Evolutionary conservation across 2,113 vertebrate species (phyloP), one percentile per base, ranked within the genome.

Genomic region (Athene cunicularia): DNA sequence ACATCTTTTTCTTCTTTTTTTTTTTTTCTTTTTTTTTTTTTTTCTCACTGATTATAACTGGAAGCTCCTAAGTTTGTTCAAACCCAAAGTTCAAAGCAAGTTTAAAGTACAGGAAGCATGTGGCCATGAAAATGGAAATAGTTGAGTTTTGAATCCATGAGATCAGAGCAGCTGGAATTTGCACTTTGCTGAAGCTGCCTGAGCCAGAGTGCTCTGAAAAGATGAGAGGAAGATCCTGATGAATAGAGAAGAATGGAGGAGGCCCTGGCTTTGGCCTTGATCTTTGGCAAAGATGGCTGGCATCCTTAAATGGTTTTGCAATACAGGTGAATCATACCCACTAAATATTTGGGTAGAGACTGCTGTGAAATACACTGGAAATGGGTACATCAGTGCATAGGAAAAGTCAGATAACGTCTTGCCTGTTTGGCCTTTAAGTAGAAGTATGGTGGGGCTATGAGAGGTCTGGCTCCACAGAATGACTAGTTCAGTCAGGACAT

Each of bases 61-160:
- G 56, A 93, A 97, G 49, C 49, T 95, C 86, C 83, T 70, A 87
- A 87, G 80, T 95, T 97, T 94, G 91, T 94, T 96, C 91, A 93
- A 97, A 94, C 32, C 73, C 30, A 21, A 80, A 87, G 76, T 91
- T 95, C 88, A 97, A 97, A 96, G 94, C 64, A 74, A 86, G 80
- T 94, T 97, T 92, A 93, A 97, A 97, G 82, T 80, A 95, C 59
- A 91, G 94, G 92, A 95, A 96, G 50, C 93, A 41, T 41, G 66
- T 82, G 94, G 52, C 83, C 76, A 70, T 28, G 22, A 96, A 96
- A 95, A 96, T 93, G 83, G 86, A 77, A 97, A 92, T 84, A 80
- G 75, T 71, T 91, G 88, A 81, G 80, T 95, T 95, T 93, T 91
- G 88, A 89, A 95, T 81, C 88, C 77, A 52, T 75, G 70, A 91